Conservation (phyloP, 2,113 vertebrate species). For the Brachirus orientalis region DNA sequence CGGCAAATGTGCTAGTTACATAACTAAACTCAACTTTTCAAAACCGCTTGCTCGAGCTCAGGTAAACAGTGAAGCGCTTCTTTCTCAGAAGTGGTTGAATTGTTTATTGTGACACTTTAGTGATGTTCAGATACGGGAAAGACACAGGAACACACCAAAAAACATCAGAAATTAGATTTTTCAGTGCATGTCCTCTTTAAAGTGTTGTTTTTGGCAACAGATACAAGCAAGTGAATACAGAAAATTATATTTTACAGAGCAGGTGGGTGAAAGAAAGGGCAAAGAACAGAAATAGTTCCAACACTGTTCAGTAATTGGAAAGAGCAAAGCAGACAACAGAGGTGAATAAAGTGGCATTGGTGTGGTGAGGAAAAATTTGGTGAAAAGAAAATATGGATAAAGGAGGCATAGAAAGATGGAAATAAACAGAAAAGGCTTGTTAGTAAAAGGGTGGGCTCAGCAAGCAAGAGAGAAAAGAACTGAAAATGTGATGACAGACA, state of each 20-base stretch:
- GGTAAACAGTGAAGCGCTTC: too few relatives aligned
- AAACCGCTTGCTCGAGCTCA: too few relatives aligned
- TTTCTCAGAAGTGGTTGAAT: too few relatives aligned
- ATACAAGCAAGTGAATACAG: conserved; percentile 4
- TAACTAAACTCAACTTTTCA: too few relatives aligned
- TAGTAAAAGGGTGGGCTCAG: background rate
- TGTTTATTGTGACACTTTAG: too few relatives aligned
- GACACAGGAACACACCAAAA: too few relatives aligned
- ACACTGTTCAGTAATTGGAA: conserved; percentile 29
- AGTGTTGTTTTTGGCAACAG: conserved; percentile 6
- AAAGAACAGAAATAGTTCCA: conserved; percentile 9
- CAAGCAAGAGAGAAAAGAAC: background rate
- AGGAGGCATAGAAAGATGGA: background rate
- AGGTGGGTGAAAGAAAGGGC: background rate
- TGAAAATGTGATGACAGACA: background rate
- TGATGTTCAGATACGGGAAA: too few relatives aligned
- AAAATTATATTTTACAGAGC: conserved; percentile 18
- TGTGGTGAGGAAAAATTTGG: conserved; percentile 19
- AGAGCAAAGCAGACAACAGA: conserved; percentile 18
- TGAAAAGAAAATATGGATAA: conserved; percentile 8
- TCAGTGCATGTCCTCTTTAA: too few relatives aligned
- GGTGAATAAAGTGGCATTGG: conserved; percentile 18
- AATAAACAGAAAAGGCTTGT: background rate
- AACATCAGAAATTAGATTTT: too few relatives aligned
- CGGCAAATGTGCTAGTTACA: too few relatives aligned